These are phyloP conservation scores for Oikopleura dioica DNA, from an alignment of 23 tunicate genomes.

Conservation along the genomic window DNA sequence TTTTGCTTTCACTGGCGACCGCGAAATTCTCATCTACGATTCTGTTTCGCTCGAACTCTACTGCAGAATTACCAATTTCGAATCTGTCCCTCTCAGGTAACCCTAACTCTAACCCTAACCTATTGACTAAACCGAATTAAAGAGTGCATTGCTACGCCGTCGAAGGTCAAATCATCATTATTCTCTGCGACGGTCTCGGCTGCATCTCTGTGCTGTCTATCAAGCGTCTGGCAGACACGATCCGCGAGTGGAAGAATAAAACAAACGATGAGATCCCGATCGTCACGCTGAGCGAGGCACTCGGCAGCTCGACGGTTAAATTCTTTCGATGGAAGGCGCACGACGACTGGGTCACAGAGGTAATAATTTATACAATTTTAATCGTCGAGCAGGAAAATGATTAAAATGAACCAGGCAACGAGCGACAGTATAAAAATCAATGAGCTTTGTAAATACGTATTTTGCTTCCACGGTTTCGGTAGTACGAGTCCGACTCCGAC, in stretches of 20 bases:
- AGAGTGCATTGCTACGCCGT: constrained; percentile 26
- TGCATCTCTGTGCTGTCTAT: constrained; percentile 32
- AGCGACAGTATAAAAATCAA: background rate
- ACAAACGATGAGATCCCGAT: constrained; percentile 46
- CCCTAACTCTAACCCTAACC: no score
- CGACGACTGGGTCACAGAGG: constrained; percentile 74
- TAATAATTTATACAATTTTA: background rate
- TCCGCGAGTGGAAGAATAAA: constrained; percentile 53
- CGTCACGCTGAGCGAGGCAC: constrained; percentile 43
- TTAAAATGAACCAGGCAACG: background rate
- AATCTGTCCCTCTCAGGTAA: constrained; percentile 56
- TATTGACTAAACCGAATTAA: no score
- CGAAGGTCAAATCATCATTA: constrained; percentile 24
- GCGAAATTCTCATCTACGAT: constrained; percentile 65
- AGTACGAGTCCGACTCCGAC: background rate
- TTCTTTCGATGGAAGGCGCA: constrained; percentile 75
- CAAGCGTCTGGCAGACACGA: constrained; percentile 29
- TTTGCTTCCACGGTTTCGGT: background rate
- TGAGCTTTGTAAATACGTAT: background rate
- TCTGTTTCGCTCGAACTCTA: constrained; percentile 54
- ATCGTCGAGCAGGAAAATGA: background rate
- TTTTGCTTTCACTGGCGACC: constrained; percentile 17
- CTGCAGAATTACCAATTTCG: constrained; percentile 50
- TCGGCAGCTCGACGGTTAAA: constrained; percentile 19
- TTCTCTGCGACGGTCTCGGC: constrained; percentile 53